Conservation (phyloP, 2,888 invertebrate species). For the Linyphia triangularis region DNA sequence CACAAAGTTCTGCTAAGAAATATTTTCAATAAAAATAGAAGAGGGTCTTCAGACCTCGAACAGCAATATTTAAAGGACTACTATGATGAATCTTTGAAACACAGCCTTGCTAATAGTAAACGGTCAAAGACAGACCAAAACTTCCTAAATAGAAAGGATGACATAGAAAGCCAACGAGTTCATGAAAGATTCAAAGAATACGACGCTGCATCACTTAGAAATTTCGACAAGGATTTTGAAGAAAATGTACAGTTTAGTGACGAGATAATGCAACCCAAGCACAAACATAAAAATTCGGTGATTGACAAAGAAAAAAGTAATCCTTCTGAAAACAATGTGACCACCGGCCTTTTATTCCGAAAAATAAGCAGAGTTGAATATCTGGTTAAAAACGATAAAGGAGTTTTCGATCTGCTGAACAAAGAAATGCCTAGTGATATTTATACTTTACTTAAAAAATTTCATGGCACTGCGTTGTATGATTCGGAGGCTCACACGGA, state of each 20-base stretch:
- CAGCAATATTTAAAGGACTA: not conserved
- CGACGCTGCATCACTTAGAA: not conserved
- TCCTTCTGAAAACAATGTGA: not conserved
- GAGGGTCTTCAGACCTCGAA: not conserved
- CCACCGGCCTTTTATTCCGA: slow-evolving; percentile 15
- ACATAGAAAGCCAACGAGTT: not conserved
- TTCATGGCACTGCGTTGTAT: not conserved
- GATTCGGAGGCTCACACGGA: not conserved
- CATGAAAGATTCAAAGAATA: not conserved
- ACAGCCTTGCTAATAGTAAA: not conserved
- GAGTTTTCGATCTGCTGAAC: not conserved
- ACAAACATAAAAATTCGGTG: too few species aligned
- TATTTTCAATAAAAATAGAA: not conserved
- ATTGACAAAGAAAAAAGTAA: not conserved
- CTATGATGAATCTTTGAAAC: not conserved
- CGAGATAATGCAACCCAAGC: not conserved
- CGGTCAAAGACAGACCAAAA: not conserved
- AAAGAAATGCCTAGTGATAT: not conserved
- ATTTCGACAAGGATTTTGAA: not conserved
- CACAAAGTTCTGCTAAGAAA: not conserved
- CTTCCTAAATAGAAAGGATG: not conserved
- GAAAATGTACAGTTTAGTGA: too few species aligned
- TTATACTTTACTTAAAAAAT: not conserved
- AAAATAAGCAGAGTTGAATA: slow-evolving; percentile 20
- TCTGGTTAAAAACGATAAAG: not conserved